Evolutionary conservation across 92 coral and sea anemone species (phyloP).

Genomic region (Scolanthus callimorphus): DNA sequence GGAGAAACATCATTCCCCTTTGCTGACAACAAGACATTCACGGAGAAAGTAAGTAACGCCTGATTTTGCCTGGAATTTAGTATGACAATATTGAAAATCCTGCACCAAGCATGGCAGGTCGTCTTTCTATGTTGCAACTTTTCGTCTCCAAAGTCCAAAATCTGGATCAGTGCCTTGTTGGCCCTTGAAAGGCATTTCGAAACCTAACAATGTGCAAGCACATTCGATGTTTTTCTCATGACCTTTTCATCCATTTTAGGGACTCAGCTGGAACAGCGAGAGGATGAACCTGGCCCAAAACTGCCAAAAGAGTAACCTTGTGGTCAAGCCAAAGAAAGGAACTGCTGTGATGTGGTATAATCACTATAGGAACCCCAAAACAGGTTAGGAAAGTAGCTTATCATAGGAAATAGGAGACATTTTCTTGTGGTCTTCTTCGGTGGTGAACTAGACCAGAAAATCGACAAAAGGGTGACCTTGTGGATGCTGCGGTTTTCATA

Average conservation of each 20-base stretch:
- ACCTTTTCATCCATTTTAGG: constrained; percentile 17
- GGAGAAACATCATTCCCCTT: constrained; percentile 87
- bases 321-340: constrained; percentile 54
- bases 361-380: constrained; percentile 39
- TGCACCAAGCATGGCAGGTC: no score
- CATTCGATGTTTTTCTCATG: no score
- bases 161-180: no score
- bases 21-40: constrained; percentile 69
- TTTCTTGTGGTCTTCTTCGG: background rate
- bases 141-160: no score
- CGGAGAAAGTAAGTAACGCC: constrained; percentile 39
- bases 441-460: no score
- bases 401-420: background rate
- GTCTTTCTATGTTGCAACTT: no score
- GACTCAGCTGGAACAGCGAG: constrained; percentile 31
- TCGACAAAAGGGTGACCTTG: no score
- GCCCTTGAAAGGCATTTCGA: no score
- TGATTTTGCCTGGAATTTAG: no score
- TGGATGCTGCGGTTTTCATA: no score
- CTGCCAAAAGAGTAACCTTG: constrained; percentile 45
- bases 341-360: constrained; percentile 71
- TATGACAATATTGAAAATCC: no score
- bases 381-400: constrained; percentile 19
- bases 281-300: constrained; percentile 56
- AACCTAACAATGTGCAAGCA: no score